Evolutionary conservation across 2,797 vertebrate species (phyloP), one percentile per base, ranked within the genome.

Genomic region (Chaenodraco wilsoni): DNA sequence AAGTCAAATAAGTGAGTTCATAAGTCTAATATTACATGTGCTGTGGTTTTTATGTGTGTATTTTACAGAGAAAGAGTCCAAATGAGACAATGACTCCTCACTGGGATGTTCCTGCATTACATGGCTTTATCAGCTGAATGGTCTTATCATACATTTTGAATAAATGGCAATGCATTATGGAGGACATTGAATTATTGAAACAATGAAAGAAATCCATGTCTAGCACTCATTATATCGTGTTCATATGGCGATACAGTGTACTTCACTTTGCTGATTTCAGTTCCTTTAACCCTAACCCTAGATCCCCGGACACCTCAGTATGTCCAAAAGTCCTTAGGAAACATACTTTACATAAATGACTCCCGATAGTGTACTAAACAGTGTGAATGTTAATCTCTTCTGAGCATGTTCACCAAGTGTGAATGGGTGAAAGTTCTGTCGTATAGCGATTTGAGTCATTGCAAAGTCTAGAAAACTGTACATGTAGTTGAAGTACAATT

Each of bases 1-100:
- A 40, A 67, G 64, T 74, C 59, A 48, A 21, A 40, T 54, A 44
- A 49, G 51, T 51, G 40, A 58, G 40, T 64, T 74, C 40, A 63
- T 17, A 27, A 48, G 58, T 40, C 13, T 72, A 19, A 60, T 13
- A 68, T 59, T 37, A 27, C 21, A 65, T n/a, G 21, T 11, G 49
- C 11, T 5, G 56, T 45, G 19, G 37, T 21, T 23, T 9, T 37
- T 46, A 4, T 0, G 45, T 67, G 17, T 33, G n/a, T 12, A 14
- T 2, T 40, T 23, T 54, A 13, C 43, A 44, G 44, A 41, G 19
- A 40, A 3, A 31, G 14, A 66, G n/a, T 51, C 10, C 37, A 17
- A 45, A 57, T 46, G n/a, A 49, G 16, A 55, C 31, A 14, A 8
- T 14, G 50, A 49, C 55, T 37, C 33, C 33, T 37, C 33, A 37